Base-by-base conservation (phyloP, 2,888 invertebrate genomes). In the Drosophila lutescens region DNA sequence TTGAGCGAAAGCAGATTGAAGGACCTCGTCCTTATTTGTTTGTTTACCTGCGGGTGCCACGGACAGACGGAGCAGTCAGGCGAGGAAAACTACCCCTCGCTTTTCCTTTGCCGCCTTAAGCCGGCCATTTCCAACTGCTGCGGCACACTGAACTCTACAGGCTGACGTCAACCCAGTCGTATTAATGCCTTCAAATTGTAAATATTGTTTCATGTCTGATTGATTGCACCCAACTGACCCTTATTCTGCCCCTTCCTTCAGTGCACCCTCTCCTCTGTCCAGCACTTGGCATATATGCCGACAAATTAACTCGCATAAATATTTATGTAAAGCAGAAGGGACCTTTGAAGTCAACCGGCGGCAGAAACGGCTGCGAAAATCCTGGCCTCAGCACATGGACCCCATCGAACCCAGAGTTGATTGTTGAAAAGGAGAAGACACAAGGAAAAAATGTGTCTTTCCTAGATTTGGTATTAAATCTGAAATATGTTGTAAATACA, bases 291-390 rank as follows among this genome's bases (percentile, higher is more conserved):
- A 66, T 54, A 67, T 71, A 73, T 77, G 86, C 73, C 76, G 67
- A 63, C 72, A 83, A 85, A 83, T 83, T 85, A 88, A 79, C 82
- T 82, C 69, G 77, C 82, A 85, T 85, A 76, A 83, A 83, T 88
- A 83, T 87, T 88, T 76, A 79, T 81, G 70, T 51, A 71, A 69
- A 66, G 56, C 79, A 74, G 51, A 46, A 47, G 71, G 65, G 41
- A 59, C 67, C 75, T 51, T 65, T 65, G 72, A 65, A 74, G 65
- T 74, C 65, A 65, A 51, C 36, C 41, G 54, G 58, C 30, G 54
- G 57, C 23, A 36, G 57, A 54, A 59, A 30, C 23, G 47, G 15
- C 55, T 67, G 71, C 46, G 30, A 57, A 69, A 53, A 30, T 54
- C 12, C 70, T n/a, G 50, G 13, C 26, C 44, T 20, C 54, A 36